These are phyloP conservation scores for Bergia puertoricense DNA, from an alignment of 92 coral and sea anemone species.

Conservation along the genomic window DNA sequence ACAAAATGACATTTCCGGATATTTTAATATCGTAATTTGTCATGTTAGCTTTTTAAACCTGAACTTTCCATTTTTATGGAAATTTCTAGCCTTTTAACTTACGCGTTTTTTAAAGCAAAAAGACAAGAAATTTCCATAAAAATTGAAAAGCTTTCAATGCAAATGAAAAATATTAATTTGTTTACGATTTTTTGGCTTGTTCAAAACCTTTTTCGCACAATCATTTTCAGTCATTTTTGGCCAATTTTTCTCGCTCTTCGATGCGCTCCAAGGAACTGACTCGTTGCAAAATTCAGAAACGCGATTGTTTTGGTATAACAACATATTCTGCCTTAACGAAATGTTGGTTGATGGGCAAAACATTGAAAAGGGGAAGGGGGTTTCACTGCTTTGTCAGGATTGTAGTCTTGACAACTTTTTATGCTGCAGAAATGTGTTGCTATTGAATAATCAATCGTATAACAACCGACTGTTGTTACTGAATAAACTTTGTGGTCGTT, in stretches of 20 bases:
- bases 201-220: background rate
- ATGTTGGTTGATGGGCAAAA: too few species aligned
- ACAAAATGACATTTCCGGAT: background rate
- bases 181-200: background rate
- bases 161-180: too few species aligned
- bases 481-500: too few species aligned
- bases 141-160: background rate
- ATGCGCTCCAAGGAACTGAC: background rate
- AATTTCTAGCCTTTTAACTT: background rate
- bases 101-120: background rate
- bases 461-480: too few species aligned
- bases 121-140: background rate
- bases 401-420: too few species aligned
- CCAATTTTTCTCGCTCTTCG: background rate
- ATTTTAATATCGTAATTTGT: background rate
- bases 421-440: too few species aligned
- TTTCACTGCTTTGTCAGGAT: too few species aligned
- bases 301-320: background rate
- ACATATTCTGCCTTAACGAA: too few species aligned
- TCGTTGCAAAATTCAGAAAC: background rate
- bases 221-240: background rate
- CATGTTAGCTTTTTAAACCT: background rate
- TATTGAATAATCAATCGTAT: too few species aligned
- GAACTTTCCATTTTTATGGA: background rate
- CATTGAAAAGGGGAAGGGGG: too few species aligned